phyloP scores from a whole-genome alignment of 2,888 invertebrate species.

The Stenotaenia linearis region DNA sequence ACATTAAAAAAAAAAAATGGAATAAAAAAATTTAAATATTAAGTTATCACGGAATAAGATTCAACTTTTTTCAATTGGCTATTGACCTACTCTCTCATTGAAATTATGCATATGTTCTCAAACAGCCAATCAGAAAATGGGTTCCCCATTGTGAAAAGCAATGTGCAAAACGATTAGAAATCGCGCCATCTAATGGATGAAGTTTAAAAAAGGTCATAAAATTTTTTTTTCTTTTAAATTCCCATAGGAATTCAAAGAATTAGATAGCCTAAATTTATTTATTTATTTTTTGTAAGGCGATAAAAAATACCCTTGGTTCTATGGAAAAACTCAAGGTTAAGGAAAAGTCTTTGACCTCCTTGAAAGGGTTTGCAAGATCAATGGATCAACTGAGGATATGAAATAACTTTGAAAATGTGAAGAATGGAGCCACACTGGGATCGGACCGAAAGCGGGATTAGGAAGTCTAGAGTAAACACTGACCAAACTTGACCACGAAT shows the following conservation, averaged over 20 bases:
- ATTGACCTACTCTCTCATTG: neutral
- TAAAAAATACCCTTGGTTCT: neutral
- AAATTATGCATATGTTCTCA: neutral
- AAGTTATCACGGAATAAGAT: neutral
- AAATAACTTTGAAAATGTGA: neutral
- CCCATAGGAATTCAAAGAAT: neutral
- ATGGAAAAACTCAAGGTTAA: slow-evolving; percentile 11
- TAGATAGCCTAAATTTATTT: neutral
- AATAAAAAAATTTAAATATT: neutral
- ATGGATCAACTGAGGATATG: neutral
- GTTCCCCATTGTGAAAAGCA: neutral
- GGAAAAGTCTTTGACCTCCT: neutral
- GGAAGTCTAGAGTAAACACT: neutral
- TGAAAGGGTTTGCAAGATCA: neutral
- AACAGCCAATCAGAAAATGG: neutral
- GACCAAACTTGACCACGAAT: neutral
- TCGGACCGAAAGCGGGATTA: neutral
- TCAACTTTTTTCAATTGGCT: neutral
- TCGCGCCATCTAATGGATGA: neutral
- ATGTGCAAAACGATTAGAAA: neutral
- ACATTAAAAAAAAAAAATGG: neutral
- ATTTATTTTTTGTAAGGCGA: neutral
- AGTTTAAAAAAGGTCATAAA: neutral
- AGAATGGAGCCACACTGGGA: neutral
- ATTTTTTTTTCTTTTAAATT: too few relatives aligned